Base-by-base conservation (phyloP, 2,797 vertebrate genomes). In the Sphaeramia orbicularis region DNA sequence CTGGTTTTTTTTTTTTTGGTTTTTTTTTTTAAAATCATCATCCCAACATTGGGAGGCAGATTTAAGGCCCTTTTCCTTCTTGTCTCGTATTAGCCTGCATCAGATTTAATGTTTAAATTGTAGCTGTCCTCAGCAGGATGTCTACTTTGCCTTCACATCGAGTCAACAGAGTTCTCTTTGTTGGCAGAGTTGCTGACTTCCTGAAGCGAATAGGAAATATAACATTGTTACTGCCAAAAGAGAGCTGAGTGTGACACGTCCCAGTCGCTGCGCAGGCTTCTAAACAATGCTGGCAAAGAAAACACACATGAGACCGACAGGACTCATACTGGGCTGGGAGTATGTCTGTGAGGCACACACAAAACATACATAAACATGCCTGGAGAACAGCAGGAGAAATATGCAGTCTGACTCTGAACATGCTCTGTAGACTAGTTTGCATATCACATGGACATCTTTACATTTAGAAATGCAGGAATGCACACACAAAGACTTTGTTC, bases 101-200 rank as follows among this genome's bases (percentile, higher is more conserved):
- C 36, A 40, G 37, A 74, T 71, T 65, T 55, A 56, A 59, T 2
- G 45, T 64, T 40, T 7, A 38, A 19, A 36, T 54, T 65, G 60
- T 72, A 76, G 76, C 80, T 83, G 80, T 70, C 64, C 48, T 37
- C 64, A 32, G 56, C 60, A 60, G 60, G 41, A 14, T 49, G 69
- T 55, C 65, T 65, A 54, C 30, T 36, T 41, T 43, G 49, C 60
- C 41, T 70, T 32, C 49, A 65, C 66, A 54, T 57, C 4, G 53
- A 64, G 41, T 66, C 73, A 42, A 68, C 51, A 71, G 32, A 47
- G 27, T 43, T 48, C 35, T 50, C 27, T 54, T 76, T 83, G 73
- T 71, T 61, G 45, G 32, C 19, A 10, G 1, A 65, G 21, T 43
- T 41, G 69, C 42, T 64, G 53, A 40, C 47, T 76, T 83, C 42